Conservation (phyloP, 2,797 vertebrate species). For the Sternotherus odoratus region DNA sequence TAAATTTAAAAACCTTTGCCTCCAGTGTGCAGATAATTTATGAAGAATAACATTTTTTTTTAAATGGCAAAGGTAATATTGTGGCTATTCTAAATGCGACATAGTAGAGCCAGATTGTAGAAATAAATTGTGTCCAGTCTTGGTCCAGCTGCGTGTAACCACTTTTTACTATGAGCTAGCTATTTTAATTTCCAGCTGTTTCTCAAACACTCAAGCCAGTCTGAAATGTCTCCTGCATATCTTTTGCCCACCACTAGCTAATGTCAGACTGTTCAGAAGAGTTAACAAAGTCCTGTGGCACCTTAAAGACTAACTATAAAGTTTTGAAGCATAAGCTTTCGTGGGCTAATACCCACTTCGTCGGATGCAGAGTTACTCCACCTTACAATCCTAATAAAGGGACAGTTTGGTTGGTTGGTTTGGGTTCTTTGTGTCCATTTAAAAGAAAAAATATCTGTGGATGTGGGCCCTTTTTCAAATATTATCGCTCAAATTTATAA, state of each 20-base stretch:
- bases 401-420: neutral
- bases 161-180: neutral
- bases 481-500: neutral
- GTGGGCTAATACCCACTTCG: too few species aligned
- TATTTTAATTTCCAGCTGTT: neutral
- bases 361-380: too few species aligned
- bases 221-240: neutral
- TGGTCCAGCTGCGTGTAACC: neutral
- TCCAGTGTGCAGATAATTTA: neutral
- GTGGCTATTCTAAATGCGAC: neutral
- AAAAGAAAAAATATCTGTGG: neutral
- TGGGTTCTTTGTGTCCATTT: too few species aligned
- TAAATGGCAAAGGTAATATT: rapidly evolving
- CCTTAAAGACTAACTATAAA: too few species aligned
- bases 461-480: neutral
- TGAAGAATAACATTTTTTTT: neutral
- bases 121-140: neutral
- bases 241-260: neutral
- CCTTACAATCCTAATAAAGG: neutral
- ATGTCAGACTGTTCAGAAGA: rapidly evolving
- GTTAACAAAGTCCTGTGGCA: too few species aligned
- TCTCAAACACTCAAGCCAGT: neutral
- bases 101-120: neutral
- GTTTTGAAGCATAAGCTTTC: too few species aligned
- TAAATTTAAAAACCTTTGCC: neutral